Evolutionary conservation across 2,113 vertebrate genomes (phyloP), one percentile per base, ranked within the genome.

Genomic region (Balaeniceps rex): DNA sequence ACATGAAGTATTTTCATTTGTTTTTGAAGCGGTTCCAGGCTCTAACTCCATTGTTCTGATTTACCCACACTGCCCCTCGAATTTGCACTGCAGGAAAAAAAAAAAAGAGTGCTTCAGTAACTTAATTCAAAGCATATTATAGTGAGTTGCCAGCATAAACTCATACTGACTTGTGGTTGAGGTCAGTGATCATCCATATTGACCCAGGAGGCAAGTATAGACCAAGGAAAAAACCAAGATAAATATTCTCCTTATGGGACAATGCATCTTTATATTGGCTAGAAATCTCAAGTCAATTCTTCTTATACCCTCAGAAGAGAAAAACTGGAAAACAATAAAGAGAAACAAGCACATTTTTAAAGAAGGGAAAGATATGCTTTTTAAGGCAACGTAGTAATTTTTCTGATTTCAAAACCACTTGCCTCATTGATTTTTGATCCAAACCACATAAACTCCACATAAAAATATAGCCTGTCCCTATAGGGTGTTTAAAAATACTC

Each of bases 351-450:
- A 2, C 42, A 70, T 88, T 86, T 95, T 93, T 49, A 83, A 93
- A 94, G 82, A 95, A 23, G 31, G 38, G 36, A 75, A 92, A 94
- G n/a, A 78, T 61, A 74, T 2, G 21, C 14, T 95, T 95, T 91
- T 96, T 77, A 88, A 91, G 72, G 79, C 93, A 94, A 95, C 84
- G 54, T 68, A 93, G 84, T 88, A 83, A 94, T 97, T 97, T 95
- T 97, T 90, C 91, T 94, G 82, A 91, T 96, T 96, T 95, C 91
- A 90, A 95, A 97, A 89, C 94, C 91, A 90, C 82, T 96, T 83
- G 79, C 79, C 78, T 93, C 71, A 92, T 64, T 92, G 95, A 86
- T 94, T 96, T 96, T 95, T 91, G 82, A 88, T 95, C 97, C 96
- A 97, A 97, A 96, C 96, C 97, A 83, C 95, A 94, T 63, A 83